Evolutionary conservation across 2,888 invertebrate species (phyloP), one percentile per base, ranked within the genome.

Genomic region (Altica lythri): DNA sequence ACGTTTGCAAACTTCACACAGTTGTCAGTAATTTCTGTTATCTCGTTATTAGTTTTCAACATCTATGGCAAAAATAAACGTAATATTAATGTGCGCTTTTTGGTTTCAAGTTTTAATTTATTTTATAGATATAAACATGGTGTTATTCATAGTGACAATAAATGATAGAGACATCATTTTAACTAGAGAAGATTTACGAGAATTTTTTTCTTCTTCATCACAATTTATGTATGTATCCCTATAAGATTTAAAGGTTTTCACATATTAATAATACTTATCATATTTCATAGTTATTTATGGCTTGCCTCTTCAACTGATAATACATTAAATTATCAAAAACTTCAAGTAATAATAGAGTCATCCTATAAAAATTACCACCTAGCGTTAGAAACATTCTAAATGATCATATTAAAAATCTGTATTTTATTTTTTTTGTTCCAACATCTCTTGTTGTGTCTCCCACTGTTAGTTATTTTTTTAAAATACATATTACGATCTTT

Each of bases 381-480:
- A 55, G 51, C 37, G 55, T 42, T 51, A 47, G 27, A 45, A 42
- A 47, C 42, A 29, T 47, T 34, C 46, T 40, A 18, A 51, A 47
- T 55, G 55, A 55, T 47, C 55, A 51, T 47, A 55, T 55, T 55
- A 55, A 55, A 55, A 51, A 43, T 51, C 43, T 43, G 46, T 55
- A 51, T 51, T 42, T 55, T 43, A 55, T n/a, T 55, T 35, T 50
- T 46, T 38, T 42, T 16, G 17, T 17, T 25, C 54, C 37, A 35
- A 42, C 35, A 46, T 55, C 50, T 27, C 25, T n/a, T n/a, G n/a
- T n/a, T n/a, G 4, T 19, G 47, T 53, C 42, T 35, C 53, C 47
- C 29, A 48, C 43, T 43, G 53, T 27, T 53, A 25, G 18, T 37
- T 42, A 42, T 48, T 42, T 48, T 43, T 53, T 43, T 34, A 8